Percentiles rank a stretch among this genome's conserved stretches.
Evolutionary conservation across 2,113 vertebrate species (phyloP).

Genomic region (Cryptomyrus ogoouensis): DNA sequence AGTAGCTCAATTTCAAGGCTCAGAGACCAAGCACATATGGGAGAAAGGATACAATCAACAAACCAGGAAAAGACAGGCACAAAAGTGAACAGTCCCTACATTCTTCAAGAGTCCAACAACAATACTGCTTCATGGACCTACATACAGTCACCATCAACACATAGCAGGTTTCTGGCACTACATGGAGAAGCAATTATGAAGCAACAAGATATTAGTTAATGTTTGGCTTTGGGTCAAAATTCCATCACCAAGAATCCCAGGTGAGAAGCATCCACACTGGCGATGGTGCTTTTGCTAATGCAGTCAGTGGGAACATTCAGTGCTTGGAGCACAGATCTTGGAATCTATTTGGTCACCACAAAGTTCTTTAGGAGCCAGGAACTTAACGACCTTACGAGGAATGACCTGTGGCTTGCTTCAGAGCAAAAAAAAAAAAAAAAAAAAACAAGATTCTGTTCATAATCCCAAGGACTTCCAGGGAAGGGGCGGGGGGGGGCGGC

Average conservation of each 20-base stretch:
- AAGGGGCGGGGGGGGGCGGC: no score
- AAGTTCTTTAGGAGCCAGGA: not conserved
- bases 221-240: not conserved
- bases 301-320: not conserved
- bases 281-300: not conserved
- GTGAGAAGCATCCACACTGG: not conserved
- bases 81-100: not conserved
- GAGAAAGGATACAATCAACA: not conserved
- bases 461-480: no score
- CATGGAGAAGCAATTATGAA: not conserved
- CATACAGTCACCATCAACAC: not conserved
- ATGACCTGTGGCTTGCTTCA: not conserved
- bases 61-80: not conserved
- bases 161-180: not conserved
- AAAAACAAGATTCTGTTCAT: no score
- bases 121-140: not conserved
- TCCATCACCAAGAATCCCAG: not conserved
- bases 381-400: not conserved
- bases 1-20: not conserved
- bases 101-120: not conserved
- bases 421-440: no score
- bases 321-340: not conserved
- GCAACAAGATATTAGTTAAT: not conserved
- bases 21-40: not conserved
- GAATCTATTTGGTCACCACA: not conserved